Percentiles rank a stretch among this genome's conserved stretches.
Evolutionary conservation across 2,888 invertebrate genomes (phyloP).

Genomic region (Chirona hameri): DNA sequence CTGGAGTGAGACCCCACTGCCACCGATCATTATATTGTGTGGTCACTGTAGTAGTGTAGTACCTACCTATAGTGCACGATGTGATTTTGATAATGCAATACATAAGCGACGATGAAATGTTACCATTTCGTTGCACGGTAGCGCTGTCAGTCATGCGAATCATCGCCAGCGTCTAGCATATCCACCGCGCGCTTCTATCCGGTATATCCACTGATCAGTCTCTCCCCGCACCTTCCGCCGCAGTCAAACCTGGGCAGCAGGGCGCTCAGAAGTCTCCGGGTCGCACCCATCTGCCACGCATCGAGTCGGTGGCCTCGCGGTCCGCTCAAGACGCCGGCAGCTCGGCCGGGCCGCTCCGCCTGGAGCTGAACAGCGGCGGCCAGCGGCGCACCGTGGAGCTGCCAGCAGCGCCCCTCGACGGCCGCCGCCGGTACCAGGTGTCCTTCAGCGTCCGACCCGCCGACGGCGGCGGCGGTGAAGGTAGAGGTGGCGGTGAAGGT

Average conservation of each 20-base stretch:
- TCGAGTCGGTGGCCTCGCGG: slow-evolving; percentile 11
- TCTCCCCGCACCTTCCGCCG: slow-evolving; percentile 59
- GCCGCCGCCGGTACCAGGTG: slow-evolving; percentile 85
- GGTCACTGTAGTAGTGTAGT: too few relatives aligned
- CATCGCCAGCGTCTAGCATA: too few relatives aligned
- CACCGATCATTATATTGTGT: too few relatives aligned
- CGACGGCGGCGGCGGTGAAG: neutral
- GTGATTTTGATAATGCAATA: too few relatives aligned
- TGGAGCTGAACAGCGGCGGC: slow-evolving; percentile 78
- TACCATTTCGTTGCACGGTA: too few relatives aligned
- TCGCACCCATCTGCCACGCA: slow-evolving; percentile 30
- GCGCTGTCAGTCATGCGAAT: too few relatives aligned
- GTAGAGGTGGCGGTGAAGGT: too few relatives aligned
- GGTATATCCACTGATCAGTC: neutral
- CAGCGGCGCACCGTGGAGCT: slow-evolving; percentile 76
- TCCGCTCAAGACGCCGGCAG: slow-evolving; percentile 47
- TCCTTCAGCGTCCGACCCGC: slow-evolving; percentile 69
- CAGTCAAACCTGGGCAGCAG: slow-evolving; percentile 64
- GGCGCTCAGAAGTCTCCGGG: slow-evolving; percentile 61
- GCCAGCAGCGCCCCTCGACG: slow-evolving; percentile 80
- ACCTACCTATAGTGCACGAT: too few relatives aligned
- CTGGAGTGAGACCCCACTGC: too few relatives aligned
- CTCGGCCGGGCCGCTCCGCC: slow-evolving; percentile 47
- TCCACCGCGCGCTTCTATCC: too few relatives aligned
- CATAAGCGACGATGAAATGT: too few relatives aligned